Base-by-base conservation (phyloP, 2,113 vertebrate species). In the Oophaga pumilio region DNA sequence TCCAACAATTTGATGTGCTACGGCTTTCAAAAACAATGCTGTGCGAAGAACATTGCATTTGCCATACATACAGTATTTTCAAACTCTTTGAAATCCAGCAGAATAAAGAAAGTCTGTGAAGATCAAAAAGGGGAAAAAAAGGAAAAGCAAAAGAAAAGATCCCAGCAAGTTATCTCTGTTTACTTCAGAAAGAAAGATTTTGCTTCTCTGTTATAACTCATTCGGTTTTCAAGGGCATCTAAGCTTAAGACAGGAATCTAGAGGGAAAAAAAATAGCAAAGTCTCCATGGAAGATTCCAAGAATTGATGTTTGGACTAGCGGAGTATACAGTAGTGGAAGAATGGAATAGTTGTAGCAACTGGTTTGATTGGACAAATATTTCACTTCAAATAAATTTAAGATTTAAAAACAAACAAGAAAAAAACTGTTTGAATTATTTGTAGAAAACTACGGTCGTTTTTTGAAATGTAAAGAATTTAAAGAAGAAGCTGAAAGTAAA, bases 41-140 rank as follows among this genome's bases (percentile, higher is more conserved):
- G 76, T 76, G 80, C 90, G 84, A 91, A 91, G 91, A 87, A 76
- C 12, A 89, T 87, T 60, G 24, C 76, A 91, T 87, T 73, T 82
- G 79, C 79, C 69, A 82, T 74, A 87, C 33, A 76, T 64, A 52
- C 22, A 80, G 80, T 84, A 89, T 89, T 91, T 90, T 87, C 89
- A 90, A 43, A 90, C 76, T 82, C 86, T 92, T 91, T 91, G 90
- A 92, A 93, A 92, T 89, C 66, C 83, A 57, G 76, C 57, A 91
- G 92, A 92, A 94, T 81, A 93, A 92, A 93, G 86, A 89, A 12
- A 90, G 62, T n/a, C 66, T 90, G 62, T 90, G 87, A 92, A 92
- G 90, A 90, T 91, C 6, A 82, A 88, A 83, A 83, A 82, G 50
- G 15, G 5, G 8, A 24, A 64, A 28, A 43, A 59, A 89, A 87